Conservation (phyloP, 53 echinoderm and acorn worm species). For the Holothuria leucospilota region DNA sequence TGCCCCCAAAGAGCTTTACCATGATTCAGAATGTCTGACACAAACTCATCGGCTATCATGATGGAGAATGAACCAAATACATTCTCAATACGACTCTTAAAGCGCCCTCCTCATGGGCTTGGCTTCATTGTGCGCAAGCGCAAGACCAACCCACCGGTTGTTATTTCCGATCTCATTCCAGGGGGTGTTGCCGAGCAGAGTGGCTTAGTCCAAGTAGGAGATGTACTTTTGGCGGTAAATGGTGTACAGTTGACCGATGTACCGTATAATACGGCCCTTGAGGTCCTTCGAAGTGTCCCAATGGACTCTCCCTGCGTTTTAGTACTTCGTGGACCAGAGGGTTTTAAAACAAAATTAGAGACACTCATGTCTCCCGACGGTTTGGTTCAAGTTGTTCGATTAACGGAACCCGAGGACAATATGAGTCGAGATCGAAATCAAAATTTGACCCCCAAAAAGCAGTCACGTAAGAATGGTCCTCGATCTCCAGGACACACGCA, state of each 20-base stretch:
- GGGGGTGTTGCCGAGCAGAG: constrained; percentile 97
- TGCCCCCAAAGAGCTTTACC: background rate
- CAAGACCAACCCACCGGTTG: constrained; percentile 93
- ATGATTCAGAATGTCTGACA: constrained; percentile 41
- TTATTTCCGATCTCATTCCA: constrained; percentile 93
- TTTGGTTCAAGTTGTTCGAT: constrained; percentile 79
- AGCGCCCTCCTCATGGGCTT: constrained; percentile 92
- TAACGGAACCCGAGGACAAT: constrained; percentile 69
- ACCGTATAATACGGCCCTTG: constrained; percentile 93
- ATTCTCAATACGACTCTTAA: constrained; percentile 91
- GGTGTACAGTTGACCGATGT: constrained; percentile 94
- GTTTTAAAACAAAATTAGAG: constrained; percentile 86
- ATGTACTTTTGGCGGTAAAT: constrained; percentile 91
- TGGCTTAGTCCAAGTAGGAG: constrained; percentile 87
- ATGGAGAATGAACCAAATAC: constrained; percentile 95
- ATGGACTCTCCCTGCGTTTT: constrained; percentile 94
- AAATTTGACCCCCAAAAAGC: constrained; percentile 73
- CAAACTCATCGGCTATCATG: constrained; percentile 40
- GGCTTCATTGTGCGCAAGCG: constrained; percentile 98
- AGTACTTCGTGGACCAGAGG: constrained; percentile 91
- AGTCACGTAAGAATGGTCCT: constrained; percentile 68
- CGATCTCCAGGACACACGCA: constrained; percentile 72
- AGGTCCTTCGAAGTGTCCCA: constrained; percentile 94
- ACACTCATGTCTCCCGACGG: constrained; percentile 88
- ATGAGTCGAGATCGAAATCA: constrained; percentile 43